These are phyloP conservation scores for Patiria pectinifera DNA, from an alignment of 53 echinoderm and acorn worm genomes.

Conservation along the genomic window DNA sequence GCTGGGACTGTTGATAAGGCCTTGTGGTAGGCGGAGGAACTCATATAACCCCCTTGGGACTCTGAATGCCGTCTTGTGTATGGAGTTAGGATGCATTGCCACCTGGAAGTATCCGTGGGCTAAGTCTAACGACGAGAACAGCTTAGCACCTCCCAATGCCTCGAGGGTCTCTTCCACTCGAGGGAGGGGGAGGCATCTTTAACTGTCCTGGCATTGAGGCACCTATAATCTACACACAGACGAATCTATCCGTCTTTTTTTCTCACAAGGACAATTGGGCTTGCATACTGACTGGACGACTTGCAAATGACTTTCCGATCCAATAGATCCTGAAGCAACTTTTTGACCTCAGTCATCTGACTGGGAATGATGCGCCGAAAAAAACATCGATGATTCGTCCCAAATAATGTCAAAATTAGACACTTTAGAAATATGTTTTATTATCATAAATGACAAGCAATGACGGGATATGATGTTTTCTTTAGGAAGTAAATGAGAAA, in stretches of 20 bases:
- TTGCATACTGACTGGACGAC: slow-evolving; percentile 19
- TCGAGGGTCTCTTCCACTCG: slow-evolving; percentile 49
- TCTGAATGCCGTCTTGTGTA: slow-evolving; percentile 21
- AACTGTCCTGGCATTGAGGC: slow-evolving; percentile 45
- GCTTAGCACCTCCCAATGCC: slow-evolving; percentile 38
- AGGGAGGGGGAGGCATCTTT: slow-evolving; percentile 45
- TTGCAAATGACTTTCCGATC: slow-evolving; percentile 8
- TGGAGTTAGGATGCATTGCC: slow-evolving; percentile 9
- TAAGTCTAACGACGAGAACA: slow-evolving; percentile 37
- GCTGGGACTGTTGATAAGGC: slow-evolving; percentile 26
- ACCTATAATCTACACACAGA: no score
- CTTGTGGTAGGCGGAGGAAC: slow-evolving; percentile 48
- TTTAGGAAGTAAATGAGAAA: no score
- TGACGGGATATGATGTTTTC: no score
- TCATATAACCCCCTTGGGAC: slow-evolving; percentile 53
- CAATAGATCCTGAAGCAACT: slow-evolving; percentile 29
- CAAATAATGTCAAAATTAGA: slow-evolving; percentile 10
- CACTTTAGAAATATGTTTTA: no score
- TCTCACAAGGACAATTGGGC: slow-evolving; percentile 56
- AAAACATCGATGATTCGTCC: no score
- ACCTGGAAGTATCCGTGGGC: slow-evolving; percentile 22
- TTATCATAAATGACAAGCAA: no score
- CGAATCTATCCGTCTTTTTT: slow-evolving; percentile 53
- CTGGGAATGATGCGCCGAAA: slow-evolving; percentile 14
- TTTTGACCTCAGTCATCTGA: slow-evolving; percentile 17